These are phyloP conservation scores for Azemiops feae DNA, from an alignment of 2,113 vertebrate genomes.

Conservation along the genomic window DNA sequence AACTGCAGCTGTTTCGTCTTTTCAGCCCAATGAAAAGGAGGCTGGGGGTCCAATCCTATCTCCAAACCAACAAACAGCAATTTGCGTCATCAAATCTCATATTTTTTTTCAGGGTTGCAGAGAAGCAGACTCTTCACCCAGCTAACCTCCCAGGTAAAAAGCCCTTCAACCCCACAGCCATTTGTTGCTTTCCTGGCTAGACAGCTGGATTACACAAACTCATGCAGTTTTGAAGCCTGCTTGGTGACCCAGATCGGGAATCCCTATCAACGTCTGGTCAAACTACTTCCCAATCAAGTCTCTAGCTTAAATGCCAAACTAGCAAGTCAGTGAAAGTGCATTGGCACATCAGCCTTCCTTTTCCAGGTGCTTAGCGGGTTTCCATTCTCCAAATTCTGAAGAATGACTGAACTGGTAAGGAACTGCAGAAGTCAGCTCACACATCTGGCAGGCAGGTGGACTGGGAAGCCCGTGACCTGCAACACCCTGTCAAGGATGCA, in stretches of 20 bases:
- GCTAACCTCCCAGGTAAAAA: neutral
- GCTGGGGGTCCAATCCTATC: neutral
- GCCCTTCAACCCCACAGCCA: neutral
- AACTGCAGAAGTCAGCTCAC: neutral
- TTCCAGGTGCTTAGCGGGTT: neutral
- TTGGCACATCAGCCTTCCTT: neutral
- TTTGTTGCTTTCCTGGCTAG: neutral
- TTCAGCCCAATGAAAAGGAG: neutral
- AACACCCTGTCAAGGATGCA: neutral
- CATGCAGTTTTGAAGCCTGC: neutral
- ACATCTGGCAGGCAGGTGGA: neutral
- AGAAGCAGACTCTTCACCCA: neutral
- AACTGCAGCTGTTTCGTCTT: neutral
- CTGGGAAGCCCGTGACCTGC: neutral
- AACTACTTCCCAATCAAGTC: neutral
- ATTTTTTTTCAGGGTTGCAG: neutral
- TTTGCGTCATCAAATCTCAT: neutral
- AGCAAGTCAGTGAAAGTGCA: neutral
- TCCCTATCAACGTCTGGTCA: neutral
- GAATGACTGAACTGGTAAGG: neutral
- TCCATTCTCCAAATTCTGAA: neutral
- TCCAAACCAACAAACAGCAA: neutral
- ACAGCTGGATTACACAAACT: neutral
- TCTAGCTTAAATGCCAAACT: neutral
- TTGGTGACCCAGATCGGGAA: neutral